Conservation (phyloP, 2,888 invertebrate genomes). For the Anoplius nigerrimus region DNA sequence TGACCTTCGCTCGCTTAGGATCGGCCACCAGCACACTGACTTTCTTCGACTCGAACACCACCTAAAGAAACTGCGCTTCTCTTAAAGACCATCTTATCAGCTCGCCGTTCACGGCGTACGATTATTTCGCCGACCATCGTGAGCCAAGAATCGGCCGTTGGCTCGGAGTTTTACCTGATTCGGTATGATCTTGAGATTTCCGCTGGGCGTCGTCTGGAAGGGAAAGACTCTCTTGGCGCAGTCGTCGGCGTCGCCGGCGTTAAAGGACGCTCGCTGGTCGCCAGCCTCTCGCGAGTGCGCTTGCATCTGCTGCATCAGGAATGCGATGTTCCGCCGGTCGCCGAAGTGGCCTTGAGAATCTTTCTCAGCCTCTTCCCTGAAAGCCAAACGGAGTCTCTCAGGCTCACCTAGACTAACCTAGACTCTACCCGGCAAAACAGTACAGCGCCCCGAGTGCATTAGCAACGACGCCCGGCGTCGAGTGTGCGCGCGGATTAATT, state of each 20-base stretch:
- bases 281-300: conserved; percentile 44
- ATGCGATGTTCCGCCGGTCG: conserved; percentile 38
- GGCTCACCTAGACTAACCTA: too few species aligned
- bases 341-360: too few species aligned
- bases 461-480: too few species aligned
- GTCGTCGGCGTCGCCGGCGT: conserved; percentile 38
- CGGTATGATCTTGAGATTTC: conserved; percentile 82
- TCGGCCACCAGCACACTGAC: conserved; percentile 83
- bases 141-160: too few species aligned
- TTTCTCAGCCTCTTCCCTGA: too few species aligned
- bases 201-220: conserved; percentile 82
- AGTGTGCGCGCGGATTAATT: too few species aligned
- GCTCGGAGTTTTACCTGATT: conserved; percentile 78
- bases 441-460: too few species aligned
- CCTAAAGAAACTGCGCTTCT: conserved; percentile 73
- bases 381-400: too few species aligned
- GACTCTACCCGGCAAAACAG: too few species aligned
- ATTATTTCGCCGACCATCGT: not conserved
- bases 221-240: conserved; percentile 76
- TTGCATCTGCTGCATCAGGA: conserved; percentile 61
- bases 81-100: not conserved
- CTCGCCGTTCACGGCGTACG: not conserved
- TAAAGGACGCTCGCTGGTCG: conserved; percentile 43
- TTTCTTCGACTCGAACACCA: conserved; percentile 83
- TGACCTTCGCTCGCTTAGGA: conserved; percentile 81